A percentile compares a stretch with the other conserved stretches of the same genome.
phyloP scores from a whole-genome alignment of 2,113 vertebrate species.

The Shinisaurus crocodilurus region DNA sequence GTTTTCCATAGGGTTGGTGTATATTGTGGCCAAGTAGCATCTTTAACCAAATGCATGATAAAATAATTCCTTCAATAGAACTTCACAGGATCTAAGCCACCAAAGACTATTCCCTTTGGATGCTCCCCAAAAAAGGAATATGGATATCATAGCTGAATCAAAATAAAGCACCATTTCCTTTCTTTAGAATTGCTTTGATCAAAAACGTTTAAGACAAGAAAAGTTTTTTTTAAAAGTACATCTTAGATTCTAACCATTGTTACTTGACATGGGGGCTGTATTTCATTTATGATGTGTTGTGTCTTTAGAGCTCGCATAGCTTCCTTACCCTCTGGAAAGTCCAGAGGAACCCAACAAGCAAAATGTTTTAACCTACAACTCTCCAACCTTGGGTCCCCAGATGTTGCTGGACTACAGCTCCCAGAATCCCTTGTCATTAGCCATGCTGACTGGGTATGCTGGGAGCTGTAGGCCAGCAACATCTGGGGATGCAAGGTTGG shows the following conservation, averaged over 20 bases:
- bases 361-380: background rate
- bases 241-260: background rate
- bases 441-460: no score
- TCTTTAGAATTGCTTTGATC: background rate
- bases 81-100: background rate
- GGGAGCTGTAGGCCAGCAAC: no score
- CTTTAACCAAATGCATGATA: background rate
- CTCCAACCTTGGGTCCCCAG: no score
- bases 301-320: background rate
- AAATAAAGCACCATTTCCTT: background rate
- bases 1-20: background rate
- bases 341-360: background rate
- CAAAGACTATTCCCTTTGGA: background rate
- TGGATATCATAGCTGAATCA: background rate
- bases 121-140: background rate
- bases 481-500: no score
- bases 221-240: background rate
- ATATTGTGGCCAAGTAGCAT: background rate
- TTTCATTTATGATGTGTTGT: background rate
- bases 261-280: background rate
- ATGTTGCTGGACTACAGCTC: no score
- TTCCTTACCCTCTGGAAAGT: background rate
- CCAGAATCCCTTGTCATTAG: no score
- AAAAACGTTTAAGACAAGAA: background rate
- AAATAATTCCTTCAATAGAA: background rate